These are phyloP conservation scores for Himalopsyche anomala DNA, from an alignment of 2,888 invertebrate species.

Conservation along the genomic window DNA sequence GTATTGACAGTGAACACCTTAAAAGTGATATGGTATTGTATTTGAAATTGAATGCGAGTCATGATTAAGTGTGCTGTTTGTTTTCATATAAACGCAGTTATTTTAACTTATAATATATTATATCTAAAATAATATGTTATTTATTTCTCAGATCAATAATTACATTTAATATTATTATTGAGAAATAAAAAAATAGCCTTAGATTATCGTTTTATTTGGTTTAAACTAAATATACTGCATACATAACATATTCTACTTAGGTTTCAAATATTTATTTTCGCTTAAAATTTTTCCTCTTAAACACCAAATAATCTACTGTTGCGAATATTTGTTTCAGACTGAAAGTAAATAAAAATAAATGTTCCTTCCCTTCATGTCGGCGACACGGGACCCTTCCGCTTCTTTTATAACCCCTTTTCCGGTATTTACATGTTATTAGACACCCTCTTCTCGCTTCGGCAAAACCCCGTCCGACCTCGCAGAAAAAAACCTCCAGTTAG, in stretches of 20 bases:
- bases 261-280: neutral
- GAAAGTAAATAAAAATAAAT: constrained; percentile 30
- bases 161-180: too few relatives aligned
- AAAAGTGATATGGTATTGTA: too few relatives aligned
- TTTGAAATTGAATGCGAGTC: too few relatives aligned
- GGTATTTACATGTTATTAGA: constrained; percentile 45
- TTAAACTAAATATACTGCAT: too few relatives aligned
- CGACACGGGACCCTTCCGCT: constrained; percentile 15
- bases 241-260: neutral
- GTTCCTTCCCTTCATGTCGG: neutral
- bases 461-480: constrained; percentile 12
- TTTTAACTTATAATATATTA: too few relatives aligned
- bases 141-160: too few relatives aligned
- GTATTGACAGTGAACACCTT: too few relatives aligned
- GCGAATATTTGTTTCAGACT: neutral
- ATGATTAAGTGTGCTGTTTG: too few relatives aligned
- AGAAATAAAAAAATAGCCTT: too few relatives aligned
- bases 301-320: constrained; percentile 7
- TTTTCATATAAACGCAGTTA: too few relatives aligned
- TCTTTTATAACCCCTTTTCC: constrained; percentile 32
- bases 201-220: too few relatives aligned
- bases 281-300: neutral
- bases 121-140: too few relatives aligned
- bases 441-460: constrained; percentile 2
- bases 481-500: constrained; percentile 18